A percentile compares a stretch with the other conserved stretches of the same genome.
Conservation (phyloP, 2,797 vertebrate species). For the Phataginus tricuspis region DNA sequence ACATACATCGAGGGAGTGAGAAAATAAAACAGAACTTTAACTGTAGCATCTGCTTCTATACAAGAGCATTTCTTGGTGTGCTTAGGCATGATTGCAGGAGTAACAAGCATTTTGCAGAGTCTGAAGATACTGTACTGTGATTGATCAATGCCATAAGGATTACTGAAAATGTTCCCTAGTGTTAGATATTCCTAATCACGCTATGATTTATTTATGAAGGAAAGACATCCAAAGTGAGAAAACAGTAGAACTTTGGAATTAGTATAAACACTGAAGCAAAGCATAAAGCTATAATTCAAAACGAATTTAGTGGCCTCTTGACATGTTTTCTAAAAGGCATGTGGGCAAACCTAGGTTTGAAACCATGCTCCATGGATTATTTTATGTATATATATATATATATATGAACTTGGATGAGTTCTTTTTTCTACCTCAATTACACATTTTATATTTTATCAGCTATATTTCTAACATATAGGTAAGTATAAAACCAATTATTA, state of each 20-base stretch:
- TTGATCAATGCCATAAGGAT: neutral
- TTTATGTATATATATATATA: neutral
- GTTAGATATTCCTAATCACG: neutral
- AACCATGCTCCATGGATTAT: neutral
- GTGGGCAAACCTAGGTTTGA: neutral
- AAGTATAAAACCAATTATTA: neutral
- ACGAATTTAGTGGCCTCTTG: neutral
- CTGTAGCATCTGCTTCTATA: neutral
- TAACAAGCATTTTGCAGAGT: neutral
- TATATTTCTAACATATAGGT: neutral
- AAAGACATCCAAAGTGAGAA: neutral
- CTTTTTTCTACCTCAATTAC: neutral
- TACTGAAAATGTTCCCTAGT: neutral
- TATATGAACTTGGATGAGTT: neutral
- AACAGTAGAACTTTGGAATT: neutral
- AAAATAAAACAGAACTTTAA: neutral
- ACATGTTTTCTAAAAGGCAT: neutral
- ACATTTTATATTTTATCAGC: neutral
- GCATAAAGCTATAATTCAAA: neutral
- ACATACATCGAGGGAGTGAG: neutral
- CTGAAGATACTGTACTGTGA: neutral
- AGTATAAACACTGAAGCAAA: neutral
- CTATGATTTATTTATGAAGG: neutral
- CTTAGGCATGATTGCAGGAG: neutral
- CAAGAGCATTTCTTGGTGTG: neutral